Evolutionary conservation across 2,797 vertebrate species (phyloP).

Genomic region (Stomatorhinus walkeri): DNA sequence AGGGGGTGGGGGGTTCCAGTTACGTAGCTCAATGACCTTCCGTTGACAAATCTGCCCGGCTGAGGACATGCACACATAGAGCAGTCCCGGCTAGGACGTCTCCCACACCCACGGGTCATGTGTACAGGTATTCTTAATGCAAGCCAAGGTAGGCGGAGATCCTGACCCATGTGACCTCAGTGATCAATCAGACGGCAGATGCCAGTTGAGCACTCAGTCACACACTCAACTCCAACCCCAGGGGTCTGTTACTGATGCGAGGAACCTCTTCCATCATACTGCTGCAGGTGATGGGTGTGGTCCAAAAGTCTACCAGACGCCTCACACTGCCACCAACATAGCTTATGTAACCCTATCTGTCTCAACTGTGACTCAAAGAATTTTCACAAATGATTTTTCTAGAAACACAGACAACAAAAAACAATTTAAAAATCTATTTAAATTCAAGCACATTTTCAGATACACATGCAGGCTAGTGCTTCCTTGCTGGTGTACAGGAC

Average conservation of each 20-base stretch:
- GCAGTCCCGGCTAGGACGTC: no score
- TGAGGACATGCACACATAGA: not conserved
- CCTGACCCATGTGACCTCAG: not conserved
- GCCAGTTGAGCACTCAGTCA: not conserved
- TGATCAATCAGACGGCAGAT: not conserved
- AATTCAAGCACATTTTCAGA: not conserved
- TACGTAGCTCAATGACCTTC: constrained; percentile 37
- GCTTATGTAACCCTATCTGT: not conserved
- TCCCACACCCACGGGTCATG: not conserved
- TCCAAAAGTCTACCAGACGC: not conserved
- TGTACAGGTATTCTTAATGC: not conserved
- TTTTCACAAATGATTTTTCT: not conserved
- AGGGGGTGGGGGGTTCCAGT: constrained; percentile 34
- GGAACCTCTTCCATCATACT: not conserved
- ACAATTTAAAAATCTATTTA: not conserved
- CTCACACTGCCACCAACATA: not conserved
- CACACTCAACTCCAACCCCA: not conserved
- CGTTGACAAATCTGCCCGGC: constrained; percentile 32
- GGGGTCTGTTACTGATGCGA: not conserved
- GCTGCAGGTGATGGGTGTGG: not conserved
- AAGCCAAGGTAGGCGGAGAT: not conserved
- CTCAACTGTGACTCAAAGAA: not conserved
- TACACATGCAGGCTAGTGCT: not conserved
- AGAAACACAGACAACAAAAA: not conserved
- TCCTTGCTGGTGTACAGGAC: not conserved